Evolutionary conservation across 37 sponge, comb jelly and placozoan genomes (phyloP).

Genomic region (Theonella swinhoei): DNA sequence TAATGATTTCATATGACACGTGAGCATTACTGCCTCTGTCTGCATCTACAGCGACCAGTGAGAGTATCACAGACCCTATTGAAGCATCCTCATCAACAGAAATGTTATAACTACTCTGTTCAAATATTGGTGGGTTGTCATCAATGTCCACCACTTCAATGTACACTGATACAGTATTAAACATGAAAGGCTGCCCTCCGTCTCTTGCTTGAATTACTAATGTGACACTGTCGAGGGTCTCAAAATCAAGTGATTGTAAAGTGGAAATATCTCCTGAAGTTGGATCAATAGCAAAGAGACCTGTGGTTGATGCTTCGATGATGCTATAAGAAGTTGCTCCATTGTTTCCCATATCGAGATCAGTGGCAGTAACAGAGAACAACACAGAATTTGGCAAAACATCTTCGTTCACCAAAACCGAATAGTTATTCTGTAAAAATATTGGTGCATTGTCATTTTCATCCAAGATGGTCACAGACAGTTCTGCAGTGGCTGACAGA

Average conservation of each 20-base stretch:
- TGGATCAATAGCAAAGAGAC: constrained; percentile 32
- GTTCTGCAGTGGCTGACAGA: constrained; percentile 19
- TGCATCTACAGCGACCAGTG: constrained; percentile 51
- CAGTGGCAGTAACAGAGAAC: constrained; percentile 49
- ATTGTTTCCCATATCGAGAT: constrained; percentile 57
- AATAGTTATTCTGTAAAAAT: constrained; percentile 16
- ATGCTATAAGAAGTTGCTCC: constrained; percentile 48
- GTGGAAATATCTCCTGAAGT: constrained; percentile 46
- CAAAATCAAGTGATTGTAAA: constrained; percentile 47
- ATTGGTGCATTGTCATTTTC: constrained; percentile 40
- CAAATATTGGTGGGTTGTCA: constrained; percentile 40
- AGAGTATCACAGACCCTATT: constrained; percentile 18
- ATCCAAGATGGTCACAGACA: constrained; percentile 33
- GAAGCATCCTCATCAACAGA: not conserved
- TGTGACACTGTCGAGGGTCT: not conserved
- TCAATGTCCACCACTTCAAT: constrained; percentile 19
- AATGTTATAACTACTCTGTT: not conserved
- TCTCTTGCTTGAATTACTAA: constrained; percentile 55
- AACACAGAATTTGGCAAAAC: constrained; percentile 11
- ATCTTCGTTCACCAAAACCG: constrained; percentile 30
- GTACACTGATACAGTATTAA: constrained; percentile 6
- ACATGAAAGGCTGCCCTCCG: constrained; percentile 18
- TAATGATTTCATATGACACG: constrained; percentile 22
- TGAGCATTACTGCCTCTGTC: constrained; percentile 54
- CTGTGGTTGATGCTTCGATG: not conserved